Base-by-base conservation (phyloP, 2,888 invertebrate species). In the Morpho deidamia region DNA sequence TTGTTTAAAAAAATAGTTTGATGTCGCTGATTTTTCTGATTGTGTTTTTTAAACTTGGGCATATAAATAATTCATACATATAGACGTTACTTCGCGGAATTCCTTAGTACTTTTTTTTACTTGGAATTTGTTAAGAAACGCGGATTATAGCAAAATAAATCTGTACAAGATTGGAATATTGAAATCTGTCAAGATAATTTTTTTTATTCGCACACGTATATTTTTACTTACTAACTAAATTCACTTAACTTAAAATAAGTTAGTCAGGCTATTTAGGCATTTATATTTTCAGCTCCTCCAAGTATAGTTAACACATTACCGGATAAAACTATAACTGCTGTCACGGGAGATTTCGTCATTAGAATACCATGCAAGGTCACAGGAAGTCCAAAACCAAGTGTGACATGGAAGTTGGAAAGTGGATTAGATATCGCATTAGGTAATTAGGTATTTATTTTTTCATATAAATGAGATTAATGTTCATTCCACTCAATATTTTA, bases 371-470 rank as follows among this genome's bases (percentile, higher is more conserved):
- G 82, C 59, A 63, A 64, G 11, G 70, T 71, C 1, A 62, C 55
- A 0, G 83, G 82, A 0, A 67, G 58, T 14, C 83, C 83, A 0
- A 67, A 67, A 45, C 83, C 83, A 2, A 54, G 39, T 0, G 69
- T 78, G 3, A 62, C 56, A 2, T 80, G 83, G 83, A 57, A 10
- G 2, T 68, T 64, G 42, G 42, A 5, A 55, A 46, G 69, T 8
- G 69, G 63, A 9, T 48, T 63, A 1, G 59, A 67, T 10, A 53
- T 80, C 12, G 63, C 72, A 42, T 58, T 66, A 48, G 80, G 81
- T 81, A 63, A 59, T 10, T 40, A 42, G 11, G 35, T n/a, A n/a
- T 8, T 5, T 35, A 10, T 11, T 34, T 11, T 5, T 8, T 1
- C 35, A 33, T 7, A 33, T 33, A 2, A 10, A 32, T 8, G 9